Evolutionary conservation across 2,888 invertebrate genomes (phyloP), one percentile per base, ranked within the genome.

Genomic region (Ophraella communa): DNA sequence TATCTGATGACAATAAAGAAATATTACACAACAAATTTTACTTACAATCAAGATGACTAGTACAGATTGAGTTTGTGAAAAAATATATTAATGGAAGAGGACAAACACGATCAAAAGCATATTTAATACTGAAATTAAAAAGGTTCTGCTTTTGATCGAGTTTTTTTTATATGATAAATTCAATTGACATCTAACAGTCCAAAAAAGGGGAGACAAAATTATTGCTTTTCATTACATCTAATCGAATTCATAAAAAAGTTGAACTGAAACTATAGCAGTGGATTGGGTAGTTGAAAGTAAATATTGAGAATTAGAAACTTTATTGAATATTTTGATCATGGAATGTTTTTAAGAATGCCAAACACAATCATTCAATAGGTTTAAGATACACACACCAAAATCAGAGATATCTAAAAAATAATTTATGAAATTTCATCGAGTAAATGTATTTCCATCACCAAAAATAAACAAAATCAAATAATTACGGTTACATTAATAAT

Each of bases 1-100:
- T 39, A 39, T 39, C 39, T 39, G 39, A 39, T 23, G 23, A 21
- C 27, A 51, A 24, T 51, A 24, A 51, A 44, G 47, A 52, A 65
- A 65, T 74, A 79, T 78, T 77, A 79, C 74, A 79, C 79, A 80
- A 80, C 77, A 79, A 55, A 79, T 76, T 79, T 78, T 79, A 80
- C 78, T 79, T 80, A 80, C 76, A 80, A 76, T 77, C 74, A 77
- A 80, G 79, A 80, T 82, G 82, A 82, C 82, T 82, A 82, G 82
- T 80, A 80, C 74, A 77, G 79, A 79, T 79, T 77, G 80, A 79
- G 79, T 78, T 72, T 74, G 68, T 73, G 71, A 70, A 65, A 62
- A 58, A 23, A 52, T 35, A 66, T 52, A 61, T 45, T 57, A 62
- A 56, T 71, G 71, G 71, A 70, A 71, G 69, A 68, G 59, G 66